A percentile compares a stretch with the other conserved stretches of the same genome.
Conservation (phyloP, 2,888 invertebrate species). For the Trachelus troglodyta region DNA sequence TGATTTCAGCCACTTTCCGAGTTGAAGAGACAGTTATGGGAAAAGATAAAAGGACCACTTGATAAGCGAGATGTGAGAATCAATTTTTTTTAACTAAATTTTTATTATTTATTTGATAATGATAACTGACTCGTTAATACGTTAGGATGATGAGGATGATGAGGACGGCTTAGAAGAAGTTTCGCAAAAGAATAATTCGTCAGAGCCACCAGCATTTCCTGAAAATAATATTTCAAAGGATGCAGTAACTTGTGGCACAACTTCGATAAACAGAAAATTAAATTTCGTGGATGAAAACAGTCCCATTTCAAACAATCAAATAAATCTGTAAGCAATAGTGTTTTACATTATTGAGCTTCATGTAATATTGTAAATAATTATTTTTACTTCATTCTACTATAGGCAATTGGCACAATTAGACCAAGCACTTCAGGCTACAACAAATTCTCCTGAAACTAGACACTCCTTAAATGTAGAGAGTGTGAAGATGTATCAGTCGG, state of each 20-base stretch:
- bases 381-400: slow-evolving; percentile 7
- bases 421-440: slow-evolving; percentile 48
- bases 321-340: slow-evolving; percentile 39
- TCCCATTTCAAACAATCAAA: slow-evolving; percentile 42
- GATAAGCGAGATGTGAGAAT: slow-evolving; percentile 35
- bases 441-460: slow-evolving; percentile 49
- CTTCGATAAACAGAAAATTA: slow-evolving; percentile 47
- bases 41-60: slow-evolving; percentile 52
- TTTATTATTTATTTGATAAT: slow-evolving; percentile 6
- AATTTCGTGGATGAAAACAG: slow-evolving; percentile 45
- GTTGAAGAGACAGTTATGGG: slow-evolving; percentile 60
- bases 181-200: neutral
- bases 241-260: neutral
- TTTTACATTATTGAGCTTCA: neutral
- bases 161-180: slow-evolving; percentile 1
- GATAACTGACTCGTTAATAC: neutral
- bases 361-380: neutral
- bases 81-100: neutral
- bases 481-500: slow-evolving; percentile 41
- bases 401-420: slow-evolving; percentile 57
- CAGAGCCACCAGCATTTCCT: neutral
- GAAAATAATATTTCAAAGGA: neutral
- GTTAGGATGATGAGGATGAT: slow-evolving; percentile 11
- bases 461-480: slow-evolving; percentile 49
- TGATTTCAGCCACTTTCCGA: slow-evolving; percentile 60